These are phyloP conservation scores for Tholera decimalis DNA, from an alignment of 2,888 invertebrate species.

Conservation along the genomic window DNA sequence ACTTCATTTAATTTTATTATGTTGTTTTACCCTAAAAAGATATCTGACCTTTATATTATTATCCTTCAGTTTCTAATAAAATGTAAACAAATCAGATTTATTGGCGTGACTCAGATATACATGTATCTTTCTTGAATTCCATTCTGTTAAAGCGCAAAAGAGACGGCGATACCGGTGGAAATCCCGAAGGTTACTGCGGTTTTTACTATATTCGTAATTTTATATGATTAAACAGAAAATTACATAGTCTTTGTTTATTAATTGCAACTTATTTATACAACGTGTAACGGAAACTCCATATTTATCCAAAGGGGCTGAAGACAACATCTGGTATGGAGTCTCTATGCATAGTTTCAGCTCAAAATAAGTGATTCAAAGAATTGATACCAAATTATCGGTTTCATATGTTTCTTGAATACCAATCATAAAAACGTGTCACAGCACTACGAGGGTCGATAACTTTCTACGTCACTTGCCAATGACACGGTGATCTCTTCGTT, in stretches of 20 bases:
- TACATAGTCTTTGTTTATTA: conserved; percentile 13
- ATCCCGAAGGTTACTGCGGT: conserved; percentile 53
- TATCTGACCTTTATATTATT: background rate
- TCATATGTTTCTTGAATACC: no score
- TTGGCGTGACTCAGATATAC: conserved; percentile 24
- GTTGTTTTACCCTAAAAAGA: conserved; percentile 46
- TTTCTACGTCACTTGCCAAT: no score
- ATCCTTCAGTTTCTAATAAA: conserved; percentile 36
- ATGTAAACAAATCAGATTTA: background rate
- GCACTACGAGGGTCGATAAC: no score
- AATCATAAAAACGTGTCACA: no score
- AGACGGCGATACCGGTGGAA: conserved; percentile 1
- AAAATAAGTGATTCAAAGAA: no score
- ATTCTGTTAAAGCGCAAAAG: background rate
- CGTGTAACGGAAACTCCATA: no score
- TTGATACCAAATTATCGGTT: no score
- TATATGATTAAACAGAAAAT: conserved; percentile 12
- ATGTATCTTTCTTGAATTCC: conserved; percentile 7
- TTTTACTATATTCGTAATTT: conserved; percentile 33
- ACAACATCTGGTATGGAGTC: no score
- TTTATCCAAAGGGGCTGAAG: no score
- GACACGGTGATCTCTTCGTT: no score
- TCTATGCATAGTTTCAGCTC: no score
- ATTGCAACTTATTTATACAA: conserved; percentile 6
- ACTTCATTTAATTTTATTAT: background rate